Conservation (phyloP, 2,797 vertebrate genomes). For the Amazona finschi region DNA sequence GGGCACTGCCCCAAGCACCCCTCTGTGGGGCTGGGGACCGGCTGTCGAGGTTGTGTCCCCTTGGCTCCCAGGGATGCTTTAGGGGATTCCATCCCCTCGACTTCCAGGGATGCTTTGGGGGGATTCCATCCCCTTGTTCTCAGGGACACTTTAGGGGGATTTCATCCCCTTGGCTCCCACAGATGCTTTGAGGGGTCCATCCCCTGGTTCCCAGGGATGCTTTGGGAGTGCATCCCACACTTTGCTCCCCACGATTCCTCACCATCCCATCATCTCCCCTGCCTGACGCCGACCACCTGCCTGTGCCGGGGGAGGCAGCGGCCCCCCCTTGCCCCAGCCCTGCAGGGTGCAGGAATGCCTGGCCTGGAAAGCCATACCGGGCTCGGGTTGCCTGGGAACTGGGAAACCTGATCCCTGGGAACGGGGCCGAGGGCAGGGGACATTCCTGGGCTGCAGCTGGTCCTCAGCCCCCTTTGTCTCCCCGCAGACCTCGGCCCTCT, state of each 20-base stretch:
- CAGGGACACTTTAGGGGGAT: not conserved
- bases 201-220: not conserved
- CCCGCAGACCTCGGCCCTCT: not conserved
- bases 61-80: not conserved
- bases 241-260: not conserved
- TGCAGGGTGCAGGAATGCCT: constrained; percentile 40
- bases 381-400: constrained; percentile 65
- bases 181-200: not conserved
- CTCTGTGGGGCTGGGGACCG: rapidly evolving
- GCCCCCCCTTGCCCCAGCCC: constrained; percentile 20
- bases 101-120: not conserved
- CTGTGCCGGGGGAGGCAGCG: not conserved
- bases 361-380: constrained; percentile 7
- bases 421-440: constrained; percentile 48
- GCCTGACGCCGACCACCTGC: not conserved
- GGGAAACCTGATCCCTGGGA: constrained; percentile 65
- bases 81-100: not conserved
- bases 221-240: not conserved
- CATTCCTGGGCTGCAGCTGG: constrained; percentile 60
- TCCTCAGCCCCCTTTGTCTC: constrained; percentile 50
- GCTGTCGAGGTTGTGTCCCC: not conserved
- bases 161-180: not conserved
- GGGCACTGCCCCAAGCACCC: not conserved
- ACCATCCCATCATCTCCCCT: not conserved
- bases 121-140: not conserved